Evolutionary conservation across 2,888 invertebrate species (phyloP), one percentile per base, ranked within the genome.

Genomic region (Melanargia galathea): DNA sequence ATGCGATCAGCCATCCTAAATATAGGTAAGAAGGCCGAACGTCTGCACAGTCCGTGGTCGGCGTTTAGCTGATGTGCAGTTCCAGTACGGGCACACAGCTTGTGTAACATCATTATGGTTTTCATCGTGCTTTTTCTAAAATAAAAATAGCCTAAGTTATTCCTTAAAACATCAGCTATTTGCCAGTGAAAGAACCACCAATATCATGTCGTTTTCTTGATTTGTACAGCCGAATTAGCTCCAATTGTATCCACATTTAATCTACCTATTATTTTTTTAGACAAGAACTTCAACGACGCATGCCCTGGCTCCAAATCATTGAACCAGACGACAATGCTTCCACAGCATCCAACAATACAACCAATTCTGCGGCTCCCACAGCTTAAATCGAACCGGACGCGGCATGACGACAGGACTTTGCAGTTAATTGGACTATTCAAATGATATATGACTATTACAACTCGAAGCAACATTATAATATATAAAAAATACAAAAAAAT

Each of bases 1-100:
- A 97, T 75, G 97, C 97, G 4, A 96, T 97, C 72, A 97, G 96
- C 79, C 98, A 98, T 92, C 97, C 97, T 5, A 95, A 93, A 89
- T 96, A 96, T 91, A 94, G 97, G 95, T 95, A 81, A 58, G 30
- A n/a, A n/a, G n/a, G n/a, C n/a, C n/a, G n/a, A n/a, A n/a, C n/a
- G n/a, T n/a, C n/a, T n/a, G n/a, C n/a, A n/a, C n/a, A n/a, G n/a
- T n/a, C n/a, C n/a, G n/a, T n/a, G n/a, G n/a, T n/a, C n/a, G n/a
- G n/a, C n/a, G n/a, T n/a, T n/a, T n/a, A n/a, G n/a, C n/a, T n/a
- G n/a, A n/a, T n/a, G n/a, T n/a, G n/a, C n/a, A n/a, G n/a, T n/a
- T n/a, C n/a, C n/a, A n/a, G n/a, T n/a, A n/a, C n/a, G n/a, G n/a
- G n/a, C n/a, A n/a, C n/a, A n/a, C n/a, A n/a, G n/a, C n/a, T n/a